Evolutionary conservation across 2,888 invertebrate species (phyloP).

Genomic region (Monoplex corrugatus): DNA sequence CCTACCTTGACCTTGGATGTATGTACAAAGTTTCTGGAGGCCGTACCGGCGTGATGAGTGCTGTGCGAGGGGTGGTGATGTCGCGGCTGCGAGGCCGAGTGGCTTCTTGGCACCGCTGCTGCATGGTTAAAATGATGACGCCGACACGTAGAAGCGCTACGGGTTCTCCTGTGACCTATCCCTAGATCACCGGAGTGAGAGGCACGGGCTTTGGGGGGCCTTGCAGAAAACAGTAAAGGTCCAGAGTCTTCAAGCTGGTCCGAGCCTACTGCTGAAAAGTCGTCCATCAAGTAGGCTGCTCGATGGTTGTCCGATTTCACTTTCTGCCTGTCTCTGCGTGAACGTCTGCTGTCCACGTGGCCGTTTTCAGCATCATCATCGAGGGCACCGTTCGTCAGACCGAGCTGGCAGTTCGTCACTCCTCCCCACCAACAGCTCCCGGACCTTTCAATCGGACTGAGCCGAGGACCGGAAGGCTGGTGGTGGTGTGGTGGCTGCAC

Average conservation of each 20-base stretch:
- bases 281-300: background rate
- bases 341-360: background rate
- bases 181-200: background rate
- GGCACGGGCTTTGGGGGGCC: background rate
- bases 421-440: background rate
- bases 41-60: background rate
- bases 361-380: background rate
- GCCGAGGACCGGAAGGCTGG: background rate
- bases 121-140: background rate
- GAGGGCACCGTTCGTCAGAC: background rate
- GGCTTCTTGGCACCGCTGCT: background rate
- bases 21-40: background rate
- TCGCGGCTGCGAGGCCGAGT: background rate
- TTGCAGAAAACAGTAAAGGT: background rate
- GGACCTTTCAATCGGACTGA: background rate
- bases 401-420: background rate
- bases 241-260: background rate
- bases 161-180: constrained; percentile 25
- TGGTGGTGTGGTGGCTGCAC: background rate
- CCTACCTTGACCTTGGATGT: background rate
- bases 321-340: background rate
- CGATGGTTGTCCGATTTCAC: background rate
- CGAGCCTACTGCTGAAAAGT: too few species aligned
- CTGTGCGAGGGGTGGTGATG: constrained; percentile 12
- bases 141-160: constrained; percentile 33